Evolutionary conservation across 2,888 invertebrate genomes (phyloP), one percentile per base, ranked within the genome.

Genomic region (Candidula unifasciata): DNA sequence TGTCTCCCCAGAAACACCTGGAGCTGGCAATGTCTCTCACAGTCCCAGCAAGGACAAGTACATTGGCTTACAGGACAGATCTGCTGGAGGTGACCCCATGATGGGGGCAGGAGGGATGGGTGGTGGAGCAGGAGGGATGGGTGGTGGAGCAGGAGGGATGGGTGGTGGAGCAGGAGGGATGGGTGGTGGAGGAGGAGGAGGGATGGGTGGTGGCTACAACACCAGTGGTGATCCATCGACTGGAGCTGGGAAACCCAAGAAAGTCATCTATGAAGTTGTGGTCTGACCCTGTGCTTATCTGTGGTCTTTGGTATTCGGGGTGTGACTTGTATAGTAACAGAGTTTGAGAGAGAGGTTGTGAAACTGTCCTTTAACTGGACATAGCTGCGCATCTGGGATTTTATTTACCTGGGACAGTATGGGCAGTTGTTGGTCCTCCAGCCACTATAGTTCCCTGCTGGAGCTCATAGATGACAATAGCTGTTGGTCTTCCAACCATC

Each of bases 181-280:
- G n/a, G n/a, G n/a, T n/a, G n/a, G n/a, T n/a, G n/a, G n/a, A n/a
- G 89, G 87, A 18, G 89, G 89, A 68, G 87, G 87, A 71, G 91
- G 91, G 83, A 90, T 90, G 76, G 91, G 91, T 44, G 90, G 91
- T 82, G 91, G 90, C n/a, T n/a, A n/a, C n/a, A 10, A 10, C 3
- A 10, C 5, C 13, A 90, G 91, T 2, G 90, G 90, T 0, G 92
- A 91, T 69, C 88, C 88, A 27, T 80, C 84, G 71, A 80, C 44
- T 6, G 73, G 33, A 5, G 74, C 52, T n/a, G 87, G 88, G 54
- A 91, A 92, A 89, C 92, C 92, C 76, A 92, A 92, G 91, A 92
- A 92, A 91, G 92, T 92, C 89, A 92, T 92, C 86, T 92, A 92
- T 86, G 92, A 92, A 90, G 92, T 92, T 88, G 91, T 92, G 89